Base-by-base conservation (phyloP, 2,888 invertebrate species). In the Lagria hirta region DNA sequence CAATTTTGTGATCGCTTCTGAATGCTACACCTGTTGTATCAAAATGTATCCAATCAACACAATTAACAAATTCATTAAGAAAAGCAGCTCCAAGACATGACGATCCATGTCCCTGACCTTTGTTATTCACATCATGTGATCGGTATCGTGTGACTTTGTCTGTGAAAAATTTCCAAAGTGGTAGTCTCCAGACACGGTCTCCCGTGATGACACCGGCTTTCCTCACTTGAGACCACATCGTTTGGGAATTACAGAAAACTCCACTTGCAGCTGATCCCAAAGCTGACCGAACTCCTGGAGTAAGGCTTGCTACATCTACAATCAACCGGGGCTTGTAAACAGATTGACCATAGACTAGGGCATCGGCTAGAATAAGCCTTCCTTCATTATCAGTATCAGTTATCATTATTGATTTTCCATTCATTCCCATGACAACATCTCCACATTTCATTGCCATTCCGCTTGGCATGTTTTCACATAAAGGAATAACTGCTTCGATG, bases 271-370 rank as follows among this genome's bases (percentile, higher is more conserved):
- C 73, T 4, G 72, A 68, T 1, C 81, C 81, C 15, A 81, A 59
- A 6, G 79, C 77, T 12, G 75, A 69, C 28, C 68, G 62, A 22
- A 78, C 73, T 10, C 70, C 80, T 11, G 75, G 78, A 18, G 86
- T 85, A 32, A 86, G 72, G 16, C 85, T 85, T 13, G 84, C 86
- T 51, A 87, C 77, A 60, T 86, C 86, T 11, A 88, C 66, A 18
- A 86, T 76, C 11, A 83, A 71, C 21, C 75, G 68, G 0, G 86
- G 82, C 28, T 76, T 76, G 65, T 79, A 74, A 52, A 54, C 38
- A 8, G 70, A 61, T 68, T 79, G 72, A 0, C 69, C 69, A 34
- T 68, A 70, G n/a, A 64, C 62, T 6, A 73, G 43, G 2, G 68
- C 69, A 43, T 68, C 68, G 1, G 68, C 70, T 34, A 72, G 40